Conservation (phyloP, 2,113 vertebrate species). For the Podarcis cretensis region DNA sequence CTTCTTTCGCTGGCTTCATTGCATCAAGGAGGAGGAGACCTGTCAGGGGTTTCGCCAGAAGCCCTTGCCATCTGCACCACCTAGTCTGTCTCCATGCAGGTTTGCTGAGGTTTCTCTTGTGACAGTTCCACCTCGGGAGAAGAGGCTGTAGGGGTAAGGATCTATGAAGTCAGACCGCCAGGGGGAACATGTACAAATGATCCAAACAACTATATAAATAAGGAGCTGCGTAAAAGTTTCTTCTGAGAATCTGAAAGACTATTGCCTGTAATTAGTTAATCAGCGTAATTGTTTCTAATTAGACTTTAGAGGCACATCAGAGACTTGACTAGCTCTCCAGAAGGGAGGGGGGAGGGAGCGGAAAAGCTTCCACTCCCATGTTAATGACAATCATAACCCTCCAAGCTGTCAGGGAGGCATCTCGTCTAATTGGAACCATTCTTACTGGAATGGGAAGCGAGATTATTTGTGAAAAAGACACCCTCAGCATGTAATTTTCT, state of each 20-base stretch:
- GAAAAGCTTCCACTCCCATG: conserved; percentile 53
- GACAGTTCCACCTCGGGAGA: conserved; percentile 1
- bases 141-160: conserved; percentile 21
- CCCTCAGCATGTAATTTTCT: conserved; percentile 69
- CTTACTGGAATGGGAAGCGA: conserved; percentile 70
- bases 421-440: conserved; percentile 73
- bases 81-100: conserved; percentile 16
- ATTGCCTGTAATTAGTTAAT: conserved; percentile 76
- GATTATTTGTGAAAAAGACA: conserved; percentile 70
- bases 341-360: conserved; percentile 31
- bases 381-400: conserved; percentile 73
- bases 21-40: conserved; percentile 42
- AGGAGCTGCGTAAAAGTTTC: conserved; percentile 61
- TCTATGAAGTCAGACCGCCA: conserved; percentile 37
- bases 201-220: conserved; percentile 67
- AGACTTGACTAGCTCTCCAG: conserved; percentile 20
- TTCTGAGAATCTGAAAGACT: conserved; percentile 70
- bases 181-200: conserved; percentile 53
- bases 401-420: conserved; percentile 59
- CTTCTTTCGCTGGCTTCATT: conserved; percentile 8
- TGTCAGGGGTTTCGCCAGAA: conserved; percentile 39
- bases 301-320: conserved; percentile 68
- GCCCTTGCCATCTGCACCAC: conserved; percentile 3
- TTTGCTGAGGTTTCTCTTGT: conserved; percentile 30
- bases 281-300: conserved; percentile 78